Conservation (phyloP, 2,888 invertebrate species). For the Branchellion lobata region DNA sequence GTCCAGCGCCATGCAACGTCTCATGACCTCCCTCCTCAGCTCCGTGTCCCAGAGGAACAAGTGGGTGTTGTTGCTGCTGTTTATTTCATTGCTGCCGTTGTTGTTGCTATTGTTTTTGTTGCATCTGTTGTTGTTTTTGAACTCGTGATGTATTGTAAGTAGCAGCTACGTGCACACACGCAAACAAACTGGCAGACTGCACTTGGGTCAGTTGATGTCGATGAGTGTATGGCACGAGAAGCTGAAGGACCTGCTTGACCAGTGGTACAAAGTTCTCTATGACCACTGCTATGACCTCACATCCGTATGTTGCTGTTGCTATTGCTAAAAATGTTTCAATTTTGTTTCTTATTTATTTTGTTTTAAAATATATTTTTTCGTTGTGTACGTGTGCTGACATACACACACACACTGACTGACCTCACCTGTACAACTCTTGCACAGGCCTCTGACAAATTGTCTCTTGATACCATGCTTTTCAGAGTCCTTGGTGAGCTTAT, state of each 20-base stretch:
- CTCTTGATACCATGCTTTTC: conserved; percentile 67
- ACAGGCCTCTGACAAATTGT: conserved; percentile 63
- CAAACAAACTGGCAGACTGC: too few species aligned
- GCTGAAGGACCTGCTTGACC: conserved; percentile 63
- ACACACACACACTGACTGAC: too few species aligned
- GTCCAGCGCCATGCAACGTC: conserved; percentile 65
- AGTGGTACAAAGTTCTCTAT: conserved; percentile 66
- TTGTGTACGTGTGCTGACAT: too few species aligned
- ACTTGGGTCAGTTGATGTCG: conserved; percentile 65
- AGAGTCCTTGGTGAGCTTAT: conserved; percentile 63
- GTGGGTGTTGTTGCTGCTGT: too few species aligned
- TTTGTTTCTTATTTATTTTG: neutral
- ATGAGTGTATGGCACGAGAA: conserved; percentile 67
- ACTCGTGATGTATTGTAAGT: too few species aligned
- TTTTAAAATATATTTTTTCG: too few species aligned
- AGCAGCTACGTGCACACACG: too few species aligned
- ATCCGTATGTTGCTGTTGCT: neutral
- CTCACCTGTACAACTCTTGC: too few species aligned
- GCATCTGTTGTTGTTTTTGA: too few species aligned
- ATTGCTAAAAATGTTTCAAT: neutral
- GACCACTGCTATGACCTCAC: conserved; percentile 59
- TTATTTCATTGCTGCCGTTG: neutral
- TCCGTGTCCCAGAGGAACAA: conserved; percentile 60
- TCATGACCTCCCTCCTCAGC: conserved; percentile 68
- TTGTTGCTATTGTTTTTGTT: conserved; percentile 1